Evolutionary conservation across 37 sponge, comb jelly and placozoan species (phyloP).

Genomic region (Bolinopsis microptera): DNA sequence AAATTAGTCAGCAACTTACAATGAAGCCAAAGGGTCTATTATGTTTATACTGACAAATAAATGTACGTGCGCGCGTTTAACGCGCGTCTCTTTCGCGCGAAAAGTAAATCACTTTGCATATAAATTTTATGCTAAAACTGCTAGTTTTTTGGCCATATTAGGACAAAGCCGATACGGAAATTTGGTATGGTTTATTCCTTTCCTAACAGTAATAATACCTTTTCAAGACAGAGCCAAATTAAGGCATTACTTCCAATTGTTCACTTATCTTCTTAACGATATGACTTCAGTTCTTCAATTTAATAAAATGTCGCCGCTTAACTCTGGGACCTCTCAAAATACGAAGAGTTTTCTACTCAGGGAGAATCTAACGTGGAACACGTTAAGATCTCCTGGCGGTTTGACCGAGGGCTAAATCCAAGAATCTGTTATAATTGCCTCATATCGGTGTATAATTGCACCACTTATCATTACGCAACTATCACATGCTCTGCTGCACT

Average conservation of each 20-base stretch:
- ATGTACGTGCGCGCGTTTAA: background rate
- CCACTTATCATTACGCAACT: background rate
- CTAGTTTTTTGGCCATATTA: constrained; percentile 56
- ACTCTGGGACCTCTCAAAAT: too few species aligned
- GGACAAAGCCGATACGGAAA: background rate
- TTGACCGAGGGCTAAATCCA: background rate
- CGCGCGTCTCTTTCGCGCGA: background rate
- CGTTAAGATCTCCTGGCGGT: too few species aligned
- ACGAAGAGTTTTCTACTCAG: too few species aligned
- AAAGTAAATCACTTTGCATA: background rate
- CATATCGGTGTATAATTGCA: background rate
- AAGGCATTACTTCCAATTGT: background rate
- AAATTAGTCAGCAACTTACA: too few species aligned
- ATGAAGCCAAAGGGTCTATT: too few species aligned
- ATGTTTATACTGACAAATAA: too few species aligned
- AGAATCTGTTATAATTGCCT: background rate
- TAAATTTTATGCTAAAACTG: background rate
- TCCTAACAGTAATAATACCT: background rate
- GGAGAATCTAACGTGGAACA: too few species aligned
- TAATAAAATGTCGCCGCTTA: too few species aligned
- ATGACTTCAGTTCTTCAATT: too few species aligned
- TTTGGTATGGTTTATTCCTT: background rate
- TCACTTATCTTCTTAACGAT: background rate
- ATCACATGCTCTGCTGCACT: background rate
- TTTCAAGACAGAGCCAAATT: background rate